These are phyloP conservation scores for Caenorhabditis japonica DNA, from an alignment of 2,888 invertebrate species.

Conservation along the genomic window DNA sequence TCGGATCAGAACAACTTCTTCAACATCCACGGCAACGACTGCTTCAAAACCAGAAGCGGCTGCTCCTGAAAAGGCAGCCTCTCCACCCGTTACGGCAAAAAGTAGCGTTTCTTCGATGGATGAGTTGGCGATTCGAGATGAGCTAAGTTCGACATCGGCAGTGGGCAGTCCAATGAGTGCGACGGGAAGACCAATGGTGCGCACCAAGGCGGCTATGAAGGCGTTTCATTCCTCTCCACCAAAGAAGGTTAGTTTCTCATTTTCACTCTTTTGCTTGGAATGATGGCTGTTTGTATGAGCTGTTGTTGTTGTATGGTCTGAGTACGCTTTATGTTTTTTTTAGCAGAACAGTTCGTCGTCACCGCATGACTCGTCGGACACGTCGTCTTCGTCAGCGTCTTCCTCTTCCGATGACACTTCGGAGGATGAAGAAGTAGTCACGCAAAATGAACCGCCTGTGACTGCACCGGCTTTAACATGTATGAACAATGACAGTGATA, in stretches of 20 bases:
- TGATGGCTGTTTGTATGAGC: slow-evolving; percentile 42
- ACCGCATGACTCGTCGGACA: slow-evolving; percentile 23
- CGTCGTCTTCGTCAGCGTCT: slow-evolving; percentile 6
- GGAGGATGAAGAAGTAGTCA: slow-evolving; percentile 10
- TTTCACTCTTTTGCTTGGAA: slow-evolving; percentile 19
- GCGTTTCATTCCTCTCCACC: slow-evolving; percentile 37
- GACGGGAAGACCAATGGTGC: slow-evolving; percentile 33
- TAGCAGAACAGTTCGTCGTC: slow-evolving; percentile 28
- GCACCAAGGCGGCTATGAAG: slow-evolving; percentile 53
- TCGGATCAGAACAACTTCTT: slow-evolving; percentile 24
- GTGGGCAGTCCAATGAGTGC: slow-evolving; percentile 23
- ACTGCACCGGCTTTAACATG: not conserved
- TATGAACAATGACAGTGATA: no score
- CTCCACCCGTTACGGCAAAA: slow-evolving; percentile 21
- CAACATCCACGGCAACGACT: slow-evolving; percentile 19
- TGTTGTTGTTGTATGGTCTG: slow-evolving; percentile 45
- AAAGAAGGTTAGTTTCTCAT: slow-evolving; percentile 30
- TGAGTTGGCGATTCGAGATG: slow-evolving; percentile 12
- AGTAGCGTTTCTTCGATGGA: slow-evolving; percentile 26
- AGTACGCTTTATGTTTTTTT: slow-evolving; percentile 43
- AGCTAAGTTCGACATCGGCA: slow-evolving; percentile 14
- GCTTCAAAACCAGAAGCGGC: slow-evolving; percentile 6
- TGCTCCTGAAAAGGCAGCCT: not conserved
- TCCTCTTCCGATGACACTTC: slow-evolving; percentile 24
- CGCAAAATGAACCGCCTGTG: no score